These are phyloP conservation scores for Gopherus evgoodei DNA, from an alignment of 2,113 vertebrate species.

Conservation along the genomic window DNA sequence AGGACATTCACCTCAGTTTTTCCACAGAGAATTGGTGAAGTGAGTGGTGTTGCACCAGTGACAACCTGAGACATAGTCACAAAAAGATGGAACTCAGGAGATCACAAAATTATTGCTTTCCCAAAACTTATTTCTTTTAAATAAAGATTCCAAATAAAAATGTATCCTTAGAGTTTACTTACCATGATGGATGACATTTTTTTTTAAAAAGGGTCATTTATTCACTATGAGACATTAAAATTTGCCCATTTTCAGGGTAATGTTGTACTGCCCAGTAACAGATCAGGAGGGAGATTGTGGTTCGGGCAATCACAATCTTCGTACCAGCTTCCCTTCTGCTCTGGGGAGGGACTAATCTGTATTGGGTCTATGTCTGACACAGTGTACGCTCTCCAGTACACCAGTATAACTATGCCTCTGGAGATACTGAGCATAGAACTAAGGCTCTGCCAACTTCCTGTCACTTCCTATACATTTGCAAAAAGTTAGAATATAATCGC, in stretches of 20 bases:
- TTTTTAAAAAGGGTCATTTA: background rate
- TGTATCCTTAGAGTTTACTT: background rate
- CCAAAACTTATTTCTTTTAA: background rate
- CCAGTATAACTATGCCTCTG: background rate
- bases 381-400: background rate
- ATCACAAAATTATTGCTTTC: background rate
- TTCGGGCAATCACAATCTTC: too few relatives aligned
- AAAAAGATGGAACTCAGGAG: background rate
- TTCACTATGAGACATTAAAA: background rate
- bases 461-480: background rate
- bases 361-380: background rate
- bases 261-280: background rate
- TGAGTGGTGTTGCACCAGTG: background rate
- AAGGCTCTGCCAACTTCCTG: background rate
- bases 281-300: background rate
- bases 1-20: background rate
- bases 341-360: background rate
- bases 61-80: slow-evolving; percentile 15
- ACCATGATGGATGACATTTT: background rate
- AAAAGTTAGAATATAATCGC: background rate
- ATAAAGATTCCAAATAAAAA: background rate
- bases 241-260: background rate
- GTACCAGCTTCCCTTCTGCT: background rate
- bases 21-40: background rate
- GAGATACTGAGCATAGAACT: background rate